phyloP scores from a whole-genome alignment of 1,140 invertebrate species.

The Monomorium pharaonis region DNA sequence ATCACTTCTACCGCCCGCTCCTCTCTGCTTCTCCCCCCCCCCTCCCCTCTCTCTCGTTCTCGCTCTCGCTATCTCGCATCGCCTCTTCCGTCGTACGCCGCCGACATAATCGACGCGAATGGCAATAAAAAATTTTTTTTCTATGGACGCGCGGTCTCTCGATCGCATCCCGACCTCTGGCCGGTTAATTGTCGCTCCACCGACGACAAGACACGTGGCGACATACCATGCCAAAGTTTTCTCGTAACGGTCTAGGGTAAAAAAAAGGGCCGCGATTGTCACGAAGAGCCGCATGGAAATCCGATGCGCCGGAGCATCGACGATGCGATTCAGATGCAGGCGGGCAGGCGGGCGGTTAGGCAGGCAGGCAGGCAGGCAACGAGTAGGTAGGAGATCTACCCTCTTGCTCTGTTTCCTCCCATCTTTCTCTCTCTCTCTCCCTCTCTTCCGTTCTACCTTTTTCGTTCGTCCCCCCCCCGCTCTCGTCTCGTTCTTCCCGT shows the following conservation, averaged over 20 bases:
- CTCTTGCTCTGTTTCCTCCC: constrained; percentile 43
- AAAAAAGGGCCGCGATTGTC: constrained; percentile 71
- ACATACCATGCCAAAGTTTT: constrained; percentile 69
- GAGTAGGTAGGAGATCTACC: constrained; percentile 54
- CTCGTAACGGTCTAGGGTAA: constrained; percentile 67
- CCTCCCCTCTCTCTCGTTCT: too few relatives aligned
- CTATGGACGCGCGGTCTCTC: constrained; percentile 69
- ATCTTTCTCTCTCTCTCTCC: constrained; percentile 53
- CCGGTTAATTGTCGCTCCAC: constrained; percentile 69
- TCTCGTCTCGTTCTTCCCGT: not conserved
- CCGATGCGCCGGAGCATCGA: constrained; percentile 74
- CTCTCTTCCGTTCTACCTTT: constrained; percentile 11
- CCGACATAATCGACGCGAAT: constrained; percentile 59
- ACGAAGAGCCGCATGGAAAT: constrained; percentile 73
- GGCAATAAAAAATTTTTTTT: constrained; percentile 72
- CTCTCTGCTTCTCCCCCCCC: not conserved
- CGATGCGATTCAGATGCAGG: constrained; percentile 73
- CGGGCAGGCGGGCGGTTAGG: constrained; percentile 33
- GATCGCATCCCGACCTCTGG: constrained; percentile 73
- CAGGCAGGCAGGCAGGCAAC: constrained; percentile 59
- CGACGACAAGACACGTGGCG: constrained; percentile 69
- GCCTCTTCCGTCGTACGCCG: constrained; percentile 25
- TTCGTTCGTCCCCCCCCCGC: constrained; percentile 55
- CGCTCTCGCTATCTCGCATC: too few relatives aligned
- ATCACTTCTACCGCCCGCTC: constrained; percentile 38